phyloP scores from a whole-genome alignment of 2,888 invertebrate species.

The Daptonema setosum region DNA sequence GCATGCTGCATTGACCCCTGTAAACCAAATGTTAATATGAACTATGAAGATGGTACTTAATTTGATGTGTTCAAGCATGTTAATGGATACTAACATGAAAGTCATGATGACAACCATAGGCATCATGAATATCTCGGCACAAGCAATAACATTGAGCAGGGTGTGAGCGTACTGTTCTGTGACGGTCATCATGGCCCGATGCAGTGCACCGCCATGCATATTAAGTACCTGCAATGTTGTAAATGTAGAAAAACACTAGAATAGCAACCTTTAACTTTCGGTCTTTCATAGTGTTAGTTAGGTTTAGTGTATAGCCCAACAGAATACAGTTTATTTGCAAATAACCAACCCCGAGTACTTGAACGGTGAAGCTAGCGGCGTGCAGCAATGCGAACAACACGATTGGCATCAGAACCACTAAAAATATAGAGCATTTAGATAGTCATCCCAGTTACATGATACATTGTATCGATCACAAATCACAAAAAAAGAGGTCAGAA shows the following conservation, averaged over 20 bases:
- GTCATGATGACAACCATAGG: constrained; percentile 37
- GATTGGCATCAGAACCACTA: constrained; percentile 72
- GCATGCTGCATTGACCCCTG: constrained; percentile 67
- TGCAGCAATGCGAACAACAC: constrained; percentile 76
- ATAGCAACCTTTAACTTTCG: too few species aligned
- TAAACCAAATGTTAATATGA: constrained; percentile 11
- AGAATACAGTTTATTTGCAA: constrained; percentile 3
- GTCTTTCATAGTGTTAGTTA: too few species aligned
- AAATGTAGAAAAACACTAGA: too few species aligned
- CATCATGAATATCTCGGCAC: constrained; percentile 60
- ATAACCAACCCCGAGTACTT: constrained; percentile 65
- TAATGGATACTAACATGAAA: constrained; percentile 50
- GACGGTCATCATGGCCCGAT: constrained; percentile 58
- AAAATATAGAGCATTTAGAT: constrained; percentile 1
- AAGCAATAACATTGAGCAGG: constrained; percentile 67
- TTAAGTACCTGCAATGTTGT: not conserved
- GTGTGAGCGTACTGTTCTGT: constrained; percentile 72
- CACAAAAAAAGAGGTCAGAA: not conserved
- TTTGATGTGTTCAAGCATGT: not conserved
- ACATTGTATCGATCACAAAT: too few species aligned
- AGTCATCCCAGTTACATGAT: too few species aligned
- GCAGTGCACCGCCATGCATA: constrained; percentile 19
- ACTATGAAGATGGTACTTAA: not conserved
- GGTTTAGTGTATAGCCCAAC: too few species aligned
- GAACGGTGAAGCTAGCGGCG: constrained; percentile 68